Conservation (phyloP, 2,797 vertebrate species). For the Alcedo atthis region DNA sequence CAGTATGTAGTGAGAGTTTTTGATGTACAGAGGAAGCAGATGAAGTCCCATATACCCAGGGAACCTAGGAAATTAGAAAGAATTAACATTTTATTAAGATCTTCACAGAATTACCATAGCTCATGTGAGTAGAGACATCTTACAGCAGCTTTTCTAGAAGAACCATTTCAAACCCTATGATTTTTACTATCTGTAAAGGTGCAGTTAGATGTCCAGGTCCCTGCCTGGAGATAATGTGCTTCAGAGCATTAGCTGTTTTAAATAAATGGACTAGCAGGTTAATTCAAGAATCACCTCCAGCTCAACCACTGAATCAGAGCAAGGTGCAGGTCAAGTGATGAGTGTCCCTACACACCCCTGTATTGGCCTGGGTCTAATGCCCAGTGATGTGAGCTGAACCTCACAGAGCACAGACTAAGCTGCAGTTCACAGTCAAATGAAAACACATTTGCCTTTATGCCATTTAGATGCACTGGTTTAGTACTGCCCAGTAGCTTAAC, state of each 20-base stretch:
- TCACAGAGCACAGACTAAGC: background rate
- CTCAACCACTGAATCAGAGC: background rate
- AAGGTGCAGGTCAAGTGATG: background rate
- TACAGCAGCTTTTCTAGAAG: background rate
- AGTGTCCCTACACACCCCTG: background rate
- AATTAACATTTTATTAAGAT: background rate
- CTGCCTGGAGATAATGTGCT: background rate
- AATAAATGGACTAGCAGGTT: background rate
- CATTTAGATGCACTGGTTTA: background rate
- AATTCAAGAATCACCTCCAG: background rate
- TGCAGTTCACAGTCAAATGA: background rate
- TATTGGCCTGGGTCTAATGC: background rate
- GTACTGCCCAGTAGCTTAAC: background rate
- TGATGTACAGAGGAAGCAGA: slow-evolving; percentile 9
- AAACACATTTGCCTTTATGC: background rate
- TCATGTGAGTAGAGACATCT: background rate
- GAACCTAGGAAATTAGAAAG: slow-evolving; percentile 48
- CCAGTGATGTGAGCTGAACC: background rate
- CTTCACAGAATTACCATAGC: background rate
- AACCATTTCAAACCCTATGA: background rate
- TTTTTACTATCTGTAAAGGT: background rate
- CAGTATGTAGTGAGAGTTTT: background rate
- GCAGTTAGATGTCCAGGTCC: background rate
- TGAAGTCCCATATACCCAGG: background rate
- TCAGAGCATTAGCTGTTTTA: background rate